Evolutionary conservation across 1,140 invertebrate genomes (phyloP).

Genomic region (roundworm (Caenorhabditis elegans)): DNA sequence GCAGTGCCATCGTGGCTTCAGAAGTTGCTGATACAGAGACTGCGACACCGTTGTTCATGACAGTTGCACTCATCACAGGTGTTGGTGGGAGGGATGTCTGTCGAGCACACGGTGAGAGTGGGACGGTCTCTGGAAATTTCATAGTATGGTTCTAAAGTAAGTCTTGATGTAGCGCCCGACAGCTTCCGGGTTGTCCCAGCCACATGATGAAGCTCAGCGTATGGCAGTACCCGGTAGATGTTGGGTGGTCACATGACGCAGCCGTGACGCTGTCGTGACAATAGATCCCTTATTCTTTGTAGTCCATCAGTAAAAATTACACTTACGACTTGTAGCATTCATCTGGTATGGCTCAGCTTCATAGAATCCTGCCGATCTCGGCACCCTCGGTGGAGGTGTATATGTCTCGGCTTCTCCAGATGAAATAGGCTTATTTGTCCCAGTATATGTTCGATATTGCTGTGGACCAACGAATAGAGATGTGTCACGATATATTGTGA

Average conservation of each 20-base stretch:
- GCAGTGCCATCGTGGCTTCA: background rate
- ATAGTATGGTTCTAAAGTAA: too few relatives aligned
- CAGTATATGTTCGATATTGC: background rate
- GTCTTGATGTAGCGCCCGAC: too few relatives aligned
- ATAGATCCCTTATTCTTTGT: too few relatives aligned
- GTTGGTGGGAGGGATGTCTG: background rate
- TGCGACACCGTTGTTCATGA: background rate
- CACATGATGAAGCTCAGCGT: too few relatives aligned
- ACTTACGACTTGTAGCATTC: conserved; percentile 6
- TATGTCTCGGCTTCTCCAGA: background rate
- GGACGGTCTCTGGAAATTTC: background rate
- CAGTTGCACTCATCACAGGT: background rate
- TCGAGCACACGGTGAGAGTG: background rate
- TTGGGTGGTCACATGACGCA: too few relatives aligned
- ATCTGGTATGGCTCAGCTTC: background rate
- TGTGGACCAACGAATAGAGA: background rate
- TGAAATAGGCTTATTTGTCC: background rate
- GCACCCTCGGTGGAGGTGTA: background rate
- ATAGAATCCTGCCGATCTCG: background rate
- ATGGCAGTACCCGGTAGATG: too few relatives aligned
- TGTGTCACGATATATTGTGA: background rate
- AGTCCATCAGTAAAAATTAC: too few relatives aligned
- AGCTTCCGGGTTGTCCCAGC: too few relatives aligned
- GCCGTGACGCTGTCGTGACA: too few relatives aligned
- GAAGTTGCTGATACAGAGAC: background rate